Percentiles rank a stretch among this genome's conserved stretches.
Conservation (phyloP, 1,140 invertebrate species). For the Oscheius sp. region DNA sequence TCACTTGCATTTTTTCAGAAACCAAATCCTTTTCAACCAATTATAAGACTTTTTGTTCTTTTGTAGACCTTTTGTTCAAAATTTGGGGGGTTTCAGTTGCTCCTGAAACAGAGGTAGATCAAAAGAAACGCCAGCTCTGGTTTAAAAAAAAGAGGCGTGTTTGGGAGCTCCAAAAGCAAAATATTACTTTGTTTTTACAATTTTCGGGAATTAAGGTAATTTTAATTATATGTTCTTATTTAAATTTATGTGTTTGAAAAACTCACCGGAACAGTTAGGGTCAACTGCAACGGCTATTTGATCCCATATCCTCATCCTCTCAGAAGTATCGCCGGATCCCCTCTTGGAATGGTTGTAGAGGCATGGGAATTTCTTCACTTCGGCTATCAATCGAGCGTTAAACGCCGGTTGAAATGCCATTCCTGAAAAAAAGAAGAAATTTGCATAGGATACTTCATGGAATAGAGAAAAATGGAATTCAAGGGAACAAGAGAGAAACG, state of each 20-base stretch:
- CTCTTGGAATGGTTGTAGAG: slow-evolving; percentile 57
- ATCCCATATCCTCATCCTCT: slow-evolving; percentile 48
- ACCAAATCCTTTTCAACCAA: no score
- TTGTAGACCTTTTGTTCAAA: no score
- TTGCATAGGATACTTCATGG: no score
- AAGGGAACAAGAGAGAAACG: no score
- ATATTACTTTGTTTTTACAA: neutral
- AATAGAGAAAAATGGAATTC: neutral
- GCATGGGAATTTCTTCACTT: slow-evolving; percentile 47
- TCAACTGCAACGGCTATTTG: slow-evolving; percentile 29
- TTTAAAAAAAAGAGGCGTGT: neutral
- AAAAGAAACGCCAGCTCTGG: no score
- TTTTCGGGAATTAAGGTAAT: slow-evolving; percentile 10
- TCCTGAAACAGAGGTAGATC: no score
- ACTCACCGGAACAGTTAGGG: slow-evolving; percentile 26
- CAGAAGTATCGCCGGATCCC: slow-evolving; percentile 53
- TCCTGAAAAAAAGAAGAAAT: neutral
- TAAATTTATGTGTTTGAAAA: slow-evolving; percentile 30
- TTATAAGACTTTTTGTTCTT: no score
- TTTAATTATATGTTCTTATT: no score
- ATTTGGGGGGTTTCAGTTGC: no score
- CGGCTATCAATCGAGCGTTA: slow-evolving; percentile 23
- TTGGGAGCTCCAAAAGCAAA: neutral
- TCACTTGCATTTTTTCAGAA: no score
- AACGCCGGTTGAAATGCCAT: slow-evolving; percentile 16